Percentiles rank a stretch among this genome's conserved stretches.
Evolutionary conservation across 1,140 invertebrate species (phyloP).

Genomic region (Drosophila trapezifrons): DNA sequence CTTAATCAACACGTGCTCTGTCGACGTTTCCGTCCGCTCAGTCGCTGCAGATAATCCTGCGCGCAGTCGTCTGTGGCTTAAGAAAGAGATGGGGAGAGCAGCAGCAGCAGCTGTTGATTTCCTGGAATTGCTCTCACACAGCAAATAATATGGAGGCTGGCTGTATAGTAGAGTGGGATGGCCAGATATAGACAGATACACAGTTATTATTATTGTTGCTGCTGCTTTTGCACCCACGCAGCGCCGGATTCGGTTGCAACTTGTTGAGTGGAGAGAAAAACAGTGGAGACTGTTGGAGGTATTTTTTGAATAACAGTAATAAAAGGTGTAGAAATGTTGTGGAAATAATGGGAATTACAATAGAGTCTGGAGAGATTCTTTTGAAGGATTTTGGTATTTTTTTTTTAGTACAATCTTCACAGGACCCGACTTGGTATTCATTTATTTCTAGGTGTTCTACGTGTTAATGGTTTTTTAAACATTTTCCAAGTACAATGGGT

Average conservation of each 20-base stretch:
- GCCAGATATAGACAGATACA: slow-evolving; percentile 2
- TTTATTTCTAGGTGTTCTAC: neutral
- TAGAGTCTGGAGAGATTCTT: too few relatives aligned
- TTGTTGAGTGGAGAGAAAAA: neutral
- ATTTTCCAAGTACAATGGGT: slow-evolving; percentile 2
- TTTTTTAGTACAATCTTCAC: too few relatives aligned
- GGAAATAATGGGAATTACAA: too few relatives aligned
- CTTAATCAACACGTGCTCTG: slow-evolving; percentile 30
- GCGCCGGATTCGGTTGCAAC: neutral
- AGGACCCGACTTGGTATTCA: neutral
- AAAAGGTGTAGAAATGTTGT: too few relatives aligned
- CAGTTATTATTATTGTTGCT: slow-evolving; percentile 3
- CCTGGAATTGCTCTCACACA: slow-evolving; percentile 31
- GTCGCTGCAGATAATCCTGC: slow-evolving; percentile 24
- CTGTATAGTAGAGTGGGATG: neutral
- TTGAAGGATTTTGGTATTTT: too few relatives aligned
- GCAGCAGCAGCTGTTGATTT: slow-evolving; percentile 38
- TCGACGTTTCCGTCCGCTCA: neutral
- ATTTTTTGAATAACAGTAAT: neutral
- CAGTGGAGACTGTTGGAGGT: neutral
- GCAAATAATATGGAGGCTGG: neutral
- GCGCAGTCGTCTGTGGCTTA: slow-evolving; percentile 18
- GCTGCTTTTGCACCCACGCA: neutral
- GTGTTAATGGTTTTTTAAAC: slow-evolving; percentile 5
- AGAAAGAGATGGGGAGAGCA: neutral